These are phyloP conservation scores for Enteromius unitaeniatus DNA, from an alignment of 2,797 vertebrate genomes.

Conservation along the genomic window DNA sequence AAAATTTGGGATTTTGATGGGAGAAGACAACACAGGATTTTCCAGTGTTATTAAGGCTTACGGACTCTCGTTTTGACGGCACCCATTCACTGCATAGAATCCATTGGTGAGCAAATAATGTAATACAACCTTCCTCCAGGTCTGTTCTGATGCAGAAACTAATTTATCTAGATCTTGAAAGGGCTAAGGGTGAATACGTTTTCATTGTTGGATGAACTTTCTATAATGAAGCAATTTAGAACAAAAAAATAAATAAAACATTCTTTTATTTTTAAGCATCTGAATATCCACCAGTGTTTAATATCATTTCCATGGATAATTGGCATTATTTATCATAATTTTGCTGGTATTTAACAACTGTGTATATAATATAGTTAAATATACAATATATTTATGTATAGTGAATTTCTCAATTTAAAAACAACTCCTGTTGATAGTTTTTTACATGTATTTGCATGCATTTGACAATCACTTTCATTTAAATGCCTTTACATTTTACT, in stretches of 20 bases:
- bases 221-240: background rate
- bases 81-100: background rate
- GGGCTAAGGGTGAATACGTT: background rate
- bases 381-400: background rate
- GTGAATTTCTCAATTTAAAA: background rate
- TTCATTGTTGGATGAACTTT: background rate
- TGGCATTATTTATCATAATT: background rate
- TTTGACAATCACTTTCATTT: background rate
- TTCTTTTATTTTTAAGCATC: background rate
- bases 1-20: too few relatives aligned
- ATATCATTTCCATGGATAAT: background rate
- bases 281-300: background rate
- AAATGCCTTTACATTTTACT: background rate
- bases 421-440: background rate
- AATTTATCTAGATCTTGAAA: background rate
- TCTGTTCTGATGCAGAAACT: background rate
- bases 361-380: background rate
- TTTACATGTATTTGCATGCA: background rate
- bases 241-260: background rate
- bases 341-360: background rate
- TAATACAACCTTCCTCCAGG: background rate
- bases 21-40: background rate
- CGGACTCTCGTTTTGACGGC: background rate
- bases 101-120: background rate
- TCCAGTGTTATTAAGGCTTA: background rate